A percentile compares a stretch with the other conserved stretches of the same genome.
Conservation (phyloP, 2,797 vertebrate species). For the Liasis olivaceus region DNA sequence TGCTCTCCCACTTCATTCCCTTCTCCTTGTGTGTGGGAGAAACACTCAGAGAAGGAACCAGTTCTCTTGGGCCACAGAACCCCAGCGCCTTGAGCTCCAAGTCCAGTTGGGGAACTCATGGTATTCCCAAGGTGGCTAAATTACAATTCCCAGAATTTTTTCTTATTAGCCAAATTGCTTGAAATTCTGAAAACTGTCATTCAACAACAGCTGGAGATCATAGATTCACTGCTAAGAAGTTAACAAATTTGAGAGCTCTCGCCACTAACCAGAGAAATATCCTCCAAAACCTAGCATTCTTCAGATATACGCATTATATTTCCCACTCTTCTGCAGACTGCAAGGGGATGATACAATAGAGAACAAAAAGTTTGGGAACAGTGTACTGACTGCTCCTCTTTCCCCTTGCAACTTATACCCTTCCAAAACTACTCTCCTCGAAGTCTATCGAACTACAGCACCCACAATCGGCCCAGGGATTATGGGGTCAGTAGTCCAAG, state of each 20-base stretch:
- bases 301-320: neutral
- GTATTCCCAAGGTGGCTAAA: neutral
- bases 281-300: neutral
- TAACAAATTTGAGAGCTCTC: neutral
- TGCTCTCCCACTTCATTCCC: neutral
- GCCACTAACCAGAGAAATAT: neutral
- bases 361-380: neutral
- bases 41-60: neutral
- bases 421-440: neutral
- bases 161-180: neutral
- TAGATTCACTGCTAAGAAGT: neutral
- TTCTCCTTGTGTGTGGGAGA: neutral
- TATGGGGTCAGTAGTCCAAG: neutral
- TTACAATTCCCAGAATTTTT: neutral
- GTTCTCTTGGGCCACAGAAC: neutral
- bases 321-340: neutral
- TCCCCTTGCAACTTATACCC: neutral
- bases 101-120: neutral
- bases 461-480: neutral
- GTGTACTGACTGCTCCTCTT: neutral
- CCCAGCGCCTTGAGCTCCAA: neutral
- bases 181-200: neutral
- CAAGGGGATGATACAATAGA: neutral
- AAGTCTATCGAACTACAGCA: neutral
- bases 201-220: neutral